Evolutionary conservation across 2,888 invertebrate genomes (phyloP).

Genomic region (Orgyia antiqua): DNA sequence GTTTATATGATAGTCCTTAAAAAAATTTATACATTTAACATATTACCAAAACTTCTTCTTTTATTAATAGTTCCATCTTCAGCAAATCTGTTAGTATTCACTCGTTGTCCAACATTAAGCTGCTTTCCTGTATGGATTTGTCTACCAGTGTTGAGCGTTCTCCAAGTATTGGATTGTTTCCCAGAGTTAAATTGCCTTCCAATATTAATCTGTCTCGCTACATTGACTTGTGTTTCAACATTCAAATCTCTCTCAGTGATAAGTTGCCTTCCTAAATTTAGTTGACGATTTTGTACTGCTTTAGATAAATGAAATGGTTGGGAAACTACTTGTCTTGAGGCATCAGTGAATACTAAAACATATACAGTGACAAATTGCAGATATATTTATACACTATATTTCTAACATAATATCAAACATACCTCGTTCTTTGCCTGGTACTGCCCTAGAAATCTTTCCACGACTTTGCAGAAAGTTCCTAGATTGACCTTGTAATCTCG

Average conservation of each 20-base stretch:
- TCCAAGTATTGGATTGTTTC: constrained; percentile 29
- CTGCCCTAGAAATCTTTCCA: constrained; percentile 33
- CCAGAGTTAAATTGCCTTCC: constrained; percentile 9
- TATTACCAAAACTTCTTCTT: constrained; percentile 36
- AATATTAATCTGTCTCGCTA: constrained; percentile 1
- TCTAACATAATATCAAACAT: constrained; percentile 4
- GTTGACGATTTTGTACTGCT: constrained; percentile 28
- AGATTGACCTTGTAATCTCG: constrained; percentile 25
- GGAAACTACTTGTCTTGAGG: constrained; percentile 64
- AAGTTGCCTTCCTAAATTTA: constrained; percentile 31
- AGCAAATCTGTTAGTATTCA: constrained; percentile 22
- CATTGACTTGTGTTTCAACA: constrained; percentile 1
- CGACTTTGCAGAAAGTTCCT: constrained; percentile 32
- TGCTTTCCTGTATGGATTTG: constrained; percentile 1
- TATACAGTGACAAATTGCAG: no score
- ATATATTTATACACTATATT: background rate
- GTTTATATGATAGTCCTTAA: no score
- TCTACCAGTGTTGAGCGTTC: constrained; percentile 31
- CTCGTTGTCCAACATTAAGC: constrained; percentile 1
- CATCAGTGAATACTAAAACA: constrained; percentile 55
- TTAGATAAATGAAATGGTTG: constrained; percentile 35
- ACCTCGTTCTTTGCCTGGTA: constrained; percentile 48
- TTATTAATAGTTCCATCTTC: constrained; percentile 42
- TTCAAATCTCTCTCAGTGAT: constrained; percentile 1
- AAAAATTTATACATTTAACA: background rate